Evolutionary conservation across 30 jellyfish, hydroid and myxozoan species (phyloP).

Genomic region (Chrysaora quinquecirrha): DNA sequence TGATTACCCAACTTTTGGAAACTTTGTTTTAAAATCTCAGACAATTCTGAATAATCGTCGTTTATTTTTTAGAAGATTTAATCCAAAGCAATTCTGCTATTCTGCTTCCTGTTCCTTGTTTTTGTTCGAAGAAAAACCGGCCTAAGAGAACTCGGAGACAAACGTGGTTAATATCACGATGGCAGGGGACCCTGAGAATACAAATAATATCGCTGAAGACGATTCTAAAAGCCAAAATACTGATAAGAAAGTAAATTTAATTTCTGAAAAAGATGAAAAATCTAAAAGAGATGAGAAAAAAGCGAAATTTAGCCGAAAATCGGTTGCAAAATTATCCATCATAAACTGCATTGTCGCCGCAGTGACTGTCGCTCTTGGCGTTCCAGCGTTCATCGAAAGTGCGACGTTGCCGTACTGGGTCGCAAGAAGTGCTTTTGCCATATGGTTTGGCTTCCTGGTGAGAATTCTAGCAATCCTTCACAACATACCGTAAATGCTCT

Average conservation of each 20-base stretch:
- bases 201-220: background rate
- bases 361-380: background rate
- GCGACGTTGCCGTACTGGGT: slow-evolving; percentile 1
- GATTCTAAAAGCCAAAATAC: background rate
- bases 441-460: slow-evolving; percentile 5
- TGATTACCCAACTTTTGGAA: too few relatives aligned
- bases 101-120: too few relatives aligned
- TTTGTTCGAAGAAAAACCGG: too few relatives aligned
- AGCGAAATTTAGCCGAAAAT: background rate
- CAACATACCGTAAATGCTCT: too few relatives aligned
- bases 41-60: too few relatives aligned
- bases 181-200: background rate
- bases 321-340: background rate
- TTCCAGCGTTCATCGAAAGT: background rate
- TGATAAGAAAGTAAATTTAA: background rate
- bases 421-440: slow-evolving; percentile 1
- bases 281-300: background rate
- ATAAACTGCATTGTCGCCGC: background rate
- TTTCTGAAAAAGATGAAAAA: background rate
- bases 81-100: too few relatives aligned
- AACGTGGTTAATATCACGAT: too few relatives aligned
- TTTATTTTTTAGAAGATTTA: too few relatives aligned
- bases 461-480: too few relatives aligned
- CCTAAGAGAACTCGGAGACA: too few relatives aligned
- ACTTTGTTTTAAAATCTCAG: too few relatives aligned